Percentiles rank a stretch among this genome's conserved stretches.
phyloP scores from a whole-genome alignment of 2,797 vertebrate genomes.

The Sebastes variabilis region DNA sequence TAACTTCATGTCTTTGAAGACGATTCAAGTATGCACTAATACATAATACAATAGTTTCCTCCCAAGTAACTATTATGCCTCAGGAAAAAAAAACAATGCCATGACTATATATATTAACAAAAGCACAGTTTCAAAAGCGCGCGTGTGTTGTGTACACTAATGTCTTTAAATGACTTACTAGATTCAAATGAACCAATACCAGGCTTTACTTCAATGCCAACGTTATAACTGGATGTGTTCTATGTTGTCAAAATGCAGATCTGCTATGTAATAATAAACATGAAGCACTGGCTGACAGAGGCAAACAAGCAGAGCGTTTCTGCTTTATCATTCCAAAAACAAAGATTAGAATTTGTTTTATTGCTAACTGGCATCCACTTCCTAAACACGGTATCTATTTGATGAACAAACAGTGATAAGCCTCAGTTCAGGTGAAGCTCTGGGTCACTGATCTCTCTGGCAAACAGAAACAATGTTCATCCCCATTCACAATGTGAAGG shows the following conservation, averaged over 20 bases:
- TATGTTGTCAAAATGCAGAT: background rate
- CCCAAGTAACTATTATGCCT: background rate
- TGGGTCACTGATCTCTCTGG: conserved; percentile 4
- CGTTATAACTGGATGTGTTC: background rate
- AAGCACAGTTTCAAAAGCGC: background rate
- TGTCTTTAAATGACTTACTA: background rate
- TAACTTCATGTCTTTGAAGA: background rate
- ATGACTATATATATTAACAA: background rate
- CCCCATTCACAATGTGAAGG: background rate
- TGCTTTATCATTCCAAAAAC: background rate
- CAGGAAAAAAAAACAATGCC: background rate
- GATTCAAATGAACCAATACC: background rate
- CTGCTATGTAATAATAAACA: background rate
- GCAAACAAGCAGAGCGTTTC: background rate
- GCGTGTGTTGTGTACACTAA: background rate
- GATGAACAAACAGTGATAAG: background rate
- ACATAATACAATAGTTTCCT: conserved; percentile 2
- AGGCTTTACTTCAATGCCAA: background rate
- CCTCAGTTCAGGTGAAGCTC: background rate
- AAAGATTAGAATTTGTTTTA: background rate
- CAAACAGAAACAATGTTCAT: conserved; percentile 17
- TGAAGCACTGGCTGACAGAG: background rate
- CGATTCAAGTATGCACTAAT: background rate
- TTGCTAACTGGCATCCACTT: background rate
- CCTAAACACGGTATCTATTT: background rate